Evolutionary conservation across 2,113 vertebrate species (phyloP).

Genomic region (Proteles cristata): DNA sequence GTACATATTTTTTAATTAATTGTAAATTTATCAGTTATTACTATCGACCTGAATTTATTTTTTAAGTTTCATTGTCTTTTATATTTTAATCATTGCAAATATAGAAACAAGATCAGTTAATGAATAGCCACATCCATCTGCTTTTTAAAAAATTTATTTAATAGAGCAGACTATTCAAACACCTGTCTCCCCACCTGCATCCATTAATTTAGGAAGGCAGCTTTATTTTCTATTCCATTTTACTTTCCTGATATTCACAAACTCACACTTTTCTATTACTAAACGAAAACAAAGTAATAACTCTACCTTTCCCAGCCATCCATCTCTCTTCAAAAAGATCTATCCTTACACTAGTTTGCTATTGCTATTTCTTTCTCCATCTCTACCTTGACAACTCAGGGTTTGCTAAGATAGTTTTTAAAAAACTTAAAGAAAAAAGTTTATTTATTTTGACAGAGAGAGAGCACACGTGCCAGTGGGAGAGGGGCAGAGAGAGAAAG

Average conservation of each 20-base stretch:
- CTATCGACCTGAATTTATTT: neutral
- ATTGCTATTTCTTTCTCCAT: neutral
- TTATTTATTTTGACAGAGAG: too few species aligned
- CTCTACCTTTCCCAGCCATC: neutral
- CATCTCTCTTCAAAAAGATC: neutral
- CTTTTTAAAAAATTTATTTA: neutral
- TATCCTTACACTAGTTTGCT: neutral
- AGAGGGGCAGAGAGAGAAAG: too few species aligned
- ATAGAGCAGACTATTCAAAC: neutral
- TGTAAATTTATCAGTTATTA: neutral
- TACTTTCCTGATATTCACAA: neutral
- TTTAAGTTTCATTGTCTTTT: neutral
- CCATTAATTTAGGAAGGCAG: neutral
- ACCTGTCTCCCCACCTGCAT: neutral
- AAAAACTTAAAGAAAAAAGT: too few species aligned
- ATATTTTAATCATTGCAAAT: neutral
- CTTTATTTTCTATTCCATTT: neutral
- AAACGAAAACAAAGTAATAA: neutral
- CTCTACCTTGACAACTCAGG: neutral
- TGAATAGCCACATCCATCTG: neutral
- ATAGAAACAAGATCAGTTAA: neutral
- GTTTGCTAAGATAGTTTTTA: neutral
- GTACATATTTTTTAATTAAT: neutral
- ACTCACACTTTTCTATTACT: neutral
- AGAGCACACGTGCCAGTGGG: too few species aligned